Conservation (phyloP, 2,113 vertebrate genomes). For the Emberiza fucata region DNA sequence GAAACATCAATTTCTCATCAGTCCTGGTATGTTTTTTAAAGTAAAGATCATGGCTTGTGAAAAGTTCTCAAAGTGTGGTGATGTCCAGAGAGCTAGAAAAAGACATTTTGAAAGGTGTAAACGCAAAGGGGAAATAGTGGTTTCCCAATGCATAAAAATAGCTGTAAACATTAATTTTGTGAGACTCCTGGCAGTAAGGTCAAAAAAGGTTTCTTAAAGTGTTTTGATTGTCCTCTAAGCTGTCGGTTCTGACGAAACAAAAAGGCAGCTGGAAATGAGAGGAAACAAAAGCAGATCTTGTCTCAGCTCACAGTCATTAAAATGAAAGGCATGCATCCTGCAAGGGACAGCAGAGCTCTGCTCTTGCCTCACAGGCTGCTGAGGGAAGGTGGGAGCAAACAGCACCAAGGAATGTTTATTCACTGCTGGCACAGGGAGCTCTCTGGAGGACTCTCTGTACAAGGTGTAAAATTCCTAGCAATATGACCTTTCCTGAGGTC, state of each 20-base stretch:
- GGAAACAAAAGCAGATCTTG: not conserved
- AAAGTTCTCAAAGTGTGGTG: not conserved
- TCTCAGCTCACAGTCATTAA: not conserved
- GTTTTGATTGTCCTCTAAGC: not conserved
- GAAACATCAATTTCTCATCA: not conserved
- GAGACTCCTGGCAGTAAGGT: not conserved
- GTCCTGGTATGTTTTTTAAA: not conserved
- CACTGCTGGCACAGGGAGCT: not conserved
- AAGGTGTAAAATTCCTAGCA: constrained; percentile 8
- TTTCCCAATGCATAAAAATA: constrained; percentile 9
- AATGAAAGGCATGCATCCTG: not conserved
- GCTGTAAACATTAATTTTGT: constrained; percentile 2
- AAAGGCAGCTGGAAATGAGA: not conserved
- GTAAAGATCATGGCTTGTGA: not conserved
- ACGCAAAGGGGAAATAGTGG: not conserved
- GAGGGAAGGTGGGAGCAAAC: not conserved
- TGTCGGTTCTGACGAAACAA: not conserved
- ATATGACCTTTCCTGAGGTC: constrained; percentile 14
- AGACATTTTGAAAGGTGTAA: not conserved
- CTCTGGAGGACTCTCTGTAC: not conserved
- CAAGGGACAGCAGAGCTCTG: not conserved
- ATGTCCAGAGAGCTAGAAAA: not conserved
- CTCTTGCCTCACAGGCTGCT: not conserved
- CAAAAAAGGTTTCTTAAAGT: not conserved
- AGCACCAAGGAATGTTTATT: constrained; percentile 37